Conservation (phyloP, 2,888 invertebrate species). For the Thalpophila matura region DNA sequence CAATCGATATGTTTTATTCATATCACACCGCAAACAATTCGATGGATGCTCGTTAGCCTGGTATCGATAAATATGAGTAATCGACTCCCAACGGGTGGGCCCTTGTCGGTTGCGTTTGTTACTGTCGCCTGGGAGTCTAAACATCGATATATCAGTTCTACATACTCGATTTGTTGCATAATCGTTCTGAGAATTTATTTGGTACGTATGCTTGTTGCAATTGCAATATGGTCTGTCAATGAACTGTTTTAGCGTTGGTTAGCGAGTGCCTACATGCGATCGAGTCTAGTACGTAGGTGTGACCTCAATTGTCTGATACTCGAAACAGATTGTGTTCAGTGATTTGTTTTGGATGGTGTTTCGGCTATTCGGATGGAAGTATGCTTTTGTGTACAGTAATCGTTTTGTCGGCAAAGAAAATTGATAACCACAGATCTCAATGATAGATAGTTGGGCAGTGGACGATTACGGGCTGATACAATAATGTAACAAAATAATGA, state of each 20-base stretch:
- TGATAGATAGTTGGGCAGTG: background rate
- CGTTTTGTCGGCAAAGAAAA: background rate
- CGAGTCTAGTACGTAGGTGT: slow-evolving; percentile 69
- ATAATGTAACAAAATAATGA: too few relatives aligned
- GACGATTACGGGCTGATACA: background rate
- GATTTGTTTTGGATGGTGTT: slow-evolving; percentile 41
- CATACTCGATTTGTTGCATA: slow-evolving; percentile 57
- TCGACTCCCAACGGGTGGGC: slow-evolving; percentile 53
- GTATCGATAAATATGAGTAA: slow-evolving; percentile 58
- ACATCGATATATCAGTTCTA: slow-evolving; percentile 54
- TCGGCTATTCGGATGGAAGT: slow-evolving; percentile 15
- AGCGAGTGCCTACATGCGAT: slow-evolving; percentile 61
- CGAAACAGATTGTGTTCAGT: slow-evolving; percentile 52
- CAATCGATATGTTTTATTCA: slow-evolving; percentile 69
- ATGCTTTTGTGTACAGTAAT: slow-evolving; percentile 25
- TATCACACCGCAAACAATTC: slow-evolving; percentile 57
- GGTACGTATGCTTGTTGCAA: slow-evolving; percentile 50
- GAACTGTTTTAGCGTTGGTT: slow-evolving; percentile 73
- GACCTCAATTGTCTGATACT: slow-evolving; percentile 69
- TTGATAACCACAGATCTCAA: background rate
- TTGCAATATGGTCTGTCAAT: slow-evolving; percentile 64
- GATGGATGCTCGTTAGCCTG: slow-evolving; percentile 60
- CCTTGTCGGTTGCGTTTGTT: slow-evolving; percentile 36
- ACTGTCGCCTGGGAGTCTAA: slow-evolving; percentile 54
- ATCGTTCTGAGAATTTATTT: slow-evolving; percentile 50